These are phyloP conservation scores for Eupsittula cactorum DNA, from an alignment of 2,113 vertebrate species.

Conservation along the genomic window DNA sequence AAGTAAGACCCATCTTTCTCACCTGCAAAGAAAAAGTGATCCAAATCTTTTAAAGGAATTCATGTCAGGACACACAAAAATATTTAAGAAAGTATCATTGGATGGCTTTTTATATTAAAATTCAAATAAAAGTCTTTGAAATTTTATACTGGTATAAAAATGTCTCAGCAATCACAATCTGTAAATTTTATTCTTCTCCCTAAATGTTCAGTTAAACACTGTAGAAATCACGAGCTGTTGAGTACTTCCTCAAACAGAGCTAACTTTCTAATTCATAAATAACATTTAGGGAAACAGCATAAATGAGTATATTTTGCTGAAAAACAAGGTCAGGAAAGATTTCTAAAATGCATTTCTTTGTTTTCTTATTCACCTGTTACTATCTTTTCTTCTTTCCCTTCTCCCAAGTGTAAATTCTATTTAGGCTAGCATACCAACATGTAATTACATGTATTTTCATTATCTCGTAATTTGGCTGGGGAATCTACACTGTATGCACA, in stretches of 20 bases:
- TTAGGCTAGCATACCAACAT: slow-evolving; percentile 51
- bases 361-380: slow-evolving; percentile 46
- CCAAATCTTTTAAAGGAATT: not conserved
- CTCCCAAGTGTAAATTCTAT: slow-evolving; percentile 41
- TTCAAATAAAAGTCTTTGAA: not conserved
- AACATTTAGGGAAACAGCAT: not conserved
- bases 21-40: not conserved
- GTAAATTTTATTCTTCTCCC: not conserved
- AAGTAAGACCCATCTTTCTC: not conserved
- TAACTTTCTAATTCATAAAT: not conserved
- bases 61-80: not conserved
- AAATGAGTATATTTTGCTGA: not conserved
- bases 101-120: not conserved
- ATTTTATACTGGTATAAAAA: slow-evolving; percentile 1
- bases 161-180: not conserved
- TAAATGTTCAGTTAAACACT: not conserved
- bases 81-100: not conserved
- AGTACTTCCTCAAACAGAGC: not conserved
- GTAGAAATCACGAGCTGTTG: not conserved
- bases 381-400: not conserved
- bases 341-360: not conserved
- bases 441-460: slow-evolving; percentile 68
- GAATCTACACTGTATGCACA: slow-evolving; percentile 40
- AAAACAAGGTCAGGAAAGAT: not conserved
- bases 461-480: slow-evolving; percentile 54